Evolutionary conservation across 2,113 vertebrate genomes (phyloP).

Genomic region (Gobius niger): DNA sequence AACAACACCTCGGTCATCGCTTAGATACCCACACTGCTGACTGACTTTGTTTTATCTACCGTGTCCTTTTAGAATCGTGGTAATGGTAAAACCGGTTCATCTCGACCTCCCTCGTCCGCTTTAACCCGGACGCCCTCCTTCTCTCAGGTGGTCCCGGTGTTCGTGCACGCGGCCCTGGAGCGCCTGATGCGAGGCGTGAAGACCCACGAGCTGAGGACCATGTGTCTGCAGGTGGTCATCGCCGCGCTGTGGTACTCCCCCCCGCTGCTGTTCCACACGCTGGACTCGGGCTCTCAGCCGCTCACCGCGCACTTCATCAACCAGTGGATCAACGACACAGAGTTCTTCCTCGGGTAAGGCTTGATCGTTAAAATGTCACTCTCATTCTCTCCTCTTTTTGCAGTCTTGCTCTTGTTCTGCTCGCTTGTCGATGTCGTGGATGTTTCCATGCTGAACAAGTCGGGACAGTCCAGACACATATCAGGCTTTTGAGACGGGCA

Average conservation of each 20-base stretch:
- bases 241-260: slow-evolving; percentile 95
- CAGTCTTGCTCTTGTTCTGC: no score
- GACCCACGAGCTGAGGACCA: slow-evolving; percentile 91
- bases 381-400: no score
- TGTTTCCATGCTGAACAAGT: no score
- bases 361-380: neutral
- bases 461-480: no score
- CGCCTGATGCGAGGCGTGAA: slow-evolving; percentile 92
- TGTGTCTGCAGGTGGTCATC: slow-evolving; percentile 97
- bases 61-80: no score
- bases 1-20: no score
- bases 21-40: no score
- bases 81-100: no score
- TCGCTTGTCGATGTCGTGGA: no score
- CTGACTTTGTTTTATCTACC: no score
- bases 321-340: slow-evolving; percentile 98
- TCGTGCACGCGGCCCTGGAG: slow-evolving; percentile 93
- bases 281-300: slow-evolving; percentile 90
- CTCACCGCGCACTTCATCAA: slow-evolving; percentile 96
- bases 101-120: neutral
- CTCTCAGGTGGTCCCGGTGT: slow-evolving; percentile 90
- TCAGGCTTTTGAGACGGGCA: no score
- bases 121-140: neutral
- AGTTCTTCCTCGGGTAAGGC: slow-evolving; percentile 91
- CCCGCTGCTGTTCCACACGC: slow-evolving; percentile 86